Percentiles rank a stretch among this genome's conserved stretches.
Conservation (phyloP, 2,797 vertebrate species). For the Clarias fuscus region DNA sequence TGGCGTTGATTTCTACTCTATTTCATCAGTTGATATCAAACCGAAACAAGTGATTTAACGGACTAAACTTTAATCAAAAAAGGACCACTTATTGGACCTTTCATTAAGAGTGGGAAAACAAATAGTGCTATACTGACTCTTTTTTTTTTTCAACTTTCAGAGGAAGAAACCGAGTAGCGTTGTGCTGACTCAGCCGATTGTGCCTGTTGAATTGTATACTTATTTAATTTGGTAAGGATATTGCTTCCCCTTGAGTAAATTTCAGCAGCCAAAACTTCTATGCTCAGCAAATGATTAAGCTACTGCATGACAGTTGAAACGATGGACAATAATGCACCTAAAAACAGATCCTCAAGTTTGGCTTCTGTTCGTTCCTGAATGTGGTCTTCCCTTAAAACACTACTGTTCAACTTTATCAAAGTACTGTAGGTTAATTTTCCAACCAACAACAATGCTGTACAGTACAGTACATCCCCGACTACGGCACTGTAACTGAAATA, state of each 20-base stretch:
- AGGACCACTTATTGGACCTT: background rate
- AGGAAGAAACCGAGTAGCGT: background rate
- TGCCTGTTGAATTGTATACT: conserved; percentile 6
- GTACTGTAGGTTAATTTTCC: background rate
- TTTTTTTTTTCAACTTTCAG: background rate
- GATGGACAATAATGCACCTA: background rate
- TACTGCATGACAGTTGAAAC: background rate
- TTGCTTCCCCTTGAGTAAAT: conserved; percentile 18
- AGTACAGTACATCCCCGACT: background rate
- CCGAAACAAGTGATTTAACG: background rate
- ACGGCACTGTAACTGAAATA: background rate
- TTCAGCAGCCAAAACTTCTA: conserved; percentile 13
- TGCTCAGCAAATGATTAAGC: conserved; percentile 16
- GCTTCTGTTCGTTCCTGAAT: background rate
- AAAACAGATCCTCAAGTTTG: background rate
- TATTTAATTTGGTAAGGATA: conserved; percentile 27
- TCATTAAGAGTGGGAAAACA: conserved; percentile 13
- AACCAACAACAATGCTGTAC: background rate
- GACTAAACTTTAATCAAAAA: background rate
- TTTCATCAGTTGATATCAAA: conserved; percentile 6
- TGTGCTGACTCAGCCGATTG: conserved; percentile 23
- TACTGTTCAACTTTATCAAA: background rate
- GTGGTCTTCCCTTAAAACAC: background rate
- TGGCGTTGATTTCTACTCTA: background rate
- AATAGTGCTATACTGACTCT: background rate